Conservation (phyloP, 2,888 invertebrate genomes). For the Cyclophora albipunctata region DNA sequence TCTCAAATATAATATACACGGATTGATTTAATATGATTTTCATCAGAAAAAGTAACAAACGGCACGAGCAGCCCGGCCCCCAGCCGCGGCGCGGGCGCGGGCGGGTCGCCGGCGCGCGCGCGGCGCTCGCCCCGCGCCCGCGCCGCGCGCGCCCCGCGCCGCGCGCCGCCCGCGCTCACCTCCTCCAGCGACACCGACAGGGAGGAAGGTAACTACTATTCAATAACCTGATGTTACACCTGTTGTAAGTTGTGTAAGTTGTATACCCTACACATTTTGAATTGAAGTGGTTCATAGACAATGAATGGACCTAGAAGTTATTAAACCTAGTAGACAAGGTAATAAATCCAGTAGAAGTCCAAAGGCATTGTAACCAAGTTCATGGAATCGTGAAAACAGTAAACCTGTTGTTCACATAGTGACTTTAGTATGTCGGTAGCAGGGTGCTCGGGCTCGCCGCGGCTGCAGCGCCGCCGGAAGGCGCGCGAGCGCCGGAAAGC, state of each 20-base stretch:
- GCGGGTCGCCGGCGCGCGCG: slow-evolving; percentile 33
- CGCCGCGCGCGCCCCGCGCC: slow-evolving; percentile 8
- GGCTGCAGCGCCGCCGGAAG: slow-evolving; percentile 83
- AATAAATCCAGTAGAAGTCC: no score
- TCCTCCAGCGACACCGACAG: slow-evolving; percentile 77
- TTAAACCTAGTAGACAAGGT: no score
- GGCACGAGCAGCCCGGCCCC: slow-evolving; percentile 18
- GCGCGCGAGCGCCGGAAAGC: slow-evolving; percentile 66
- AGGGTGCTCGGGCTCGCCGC: slow-evolving; percentile 85
- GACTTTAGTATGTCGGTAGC: slow-evolving; percentile 1
- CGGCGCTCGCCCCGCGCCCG: slow-evolving; percentile 48
- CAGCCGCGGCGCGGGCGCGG: slow-evolving; percentile 35
- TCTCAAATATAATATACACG: no score
- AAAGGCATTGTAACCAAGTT: no score
- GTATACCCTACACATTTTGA: no score
- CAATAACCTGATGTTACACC: no score
- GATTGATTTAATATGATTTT: no score
- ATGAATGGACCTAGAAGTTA: no score
- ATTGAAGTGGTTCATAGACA: no score
- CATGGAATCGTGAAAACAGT: no score
- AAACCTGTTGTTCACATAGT: no score
- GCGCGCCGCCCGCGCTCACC: slow-evolving; percentile 32
- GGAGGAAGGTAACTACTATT: slow-evolving; percentile 54
- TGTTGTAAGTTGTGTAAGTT: no score
- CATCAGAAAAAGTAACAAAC: not conserved